Base-by-base conservation (phyloP, 2,888 invertebrate genomes). In the Brachypterus glaber region DNA sequence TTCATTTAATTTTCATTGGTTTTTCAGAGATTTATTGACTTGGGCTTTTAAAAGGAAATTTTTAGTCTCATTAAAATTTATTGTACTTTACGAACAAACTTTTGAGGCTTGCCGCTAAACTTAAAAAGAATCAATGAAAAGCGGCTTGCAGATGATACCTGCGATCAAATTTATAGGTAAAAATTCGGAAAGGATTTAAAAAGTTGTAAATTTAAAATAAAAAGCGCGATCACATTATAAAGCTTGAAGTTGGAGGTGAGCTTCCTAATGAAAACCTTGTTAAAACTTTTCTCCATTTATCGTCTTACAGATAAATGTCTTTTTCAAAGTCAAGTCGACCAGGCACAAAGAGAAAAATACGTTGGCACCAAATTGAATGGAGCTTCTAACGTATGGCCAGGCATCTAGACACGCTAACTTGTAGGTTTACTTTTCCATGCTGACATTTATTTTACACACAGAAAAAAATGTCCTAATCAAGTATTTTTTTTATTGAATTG, bases 281-380 rank as follows among this genome's bases (percentile, higher is more conserved):
- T 58, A 58, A 58, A 62, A 62, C 55, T 62, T 62, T 58, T 47
- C 52, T 42, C 51, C 57, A 56, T 58, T 60, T 58, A 59, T 58
- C 57, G 50, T 51, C 40, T 40, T 39, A 44, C 51, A 55, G 59
- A 59, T 59, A 58, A 60, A 59, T 59, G 58, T 58, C 57, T 54
- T 52, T 49, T 41, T 49, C 49, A 49, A 51, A 58, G 56, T 58
- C 53, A 51, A 50, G 51, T 27, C 27, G 8, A 13, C 12, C 4
- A 52, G 53, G 50, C 47, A 54, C 52, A 54, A 57, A 51, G 52
- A 49, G 55, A 52, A 55, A 53, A 59, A 54, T 58, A 54, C 54
- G 50, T 51, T 49, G 32, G 40, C 44, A 44, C 53, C 44, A 54
- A 57, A 57, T 59, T 57, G 54, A 59, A 58, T 57, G 53, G 54